Percentiles rank a stretch among this genome's conserved stretches.
phyloP scores from a whole-genome alignment of 2,888 invertebrate species.

The Synanthedon andrenaeformis region DNA sequence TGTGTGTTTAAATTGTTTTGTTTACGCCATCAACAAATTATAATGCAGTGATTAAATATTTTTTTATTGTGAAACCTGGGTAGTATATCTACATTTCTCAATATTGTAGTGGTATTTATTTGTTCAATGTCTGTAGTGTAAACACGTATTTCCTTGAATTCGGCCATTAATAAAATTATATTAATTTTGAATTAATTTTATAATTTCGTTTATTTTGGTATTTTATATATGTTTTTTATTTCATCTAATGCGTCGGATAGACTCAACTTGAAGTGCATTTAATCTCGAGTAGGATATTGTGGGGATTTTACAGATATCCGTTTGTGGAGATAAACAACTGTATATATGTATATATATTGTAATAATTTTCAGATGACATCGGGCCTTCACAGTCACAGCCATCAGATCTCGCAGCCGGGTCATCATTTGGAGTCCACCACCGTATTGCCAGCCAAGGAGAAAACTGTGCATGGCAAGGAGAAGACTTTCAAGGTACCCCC shows the following conservation, averaged over 20 bases:
- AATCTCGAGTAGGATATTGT: no score
- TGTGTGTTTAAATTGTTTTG: background rate
- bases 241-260: no score
- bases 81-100: background rate
- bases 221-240: no score
- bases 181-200: no score
- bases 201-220: no score
- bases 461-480: constrained; percentile 65
- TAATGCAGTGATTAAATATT: background rate
- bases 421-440: constrained; percentile 50
- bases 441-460: constrained; percentile 53
- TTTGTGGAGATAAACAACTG: background rate
- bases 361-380: constrained; percentile 52
- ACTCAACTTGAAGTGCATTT: no score
- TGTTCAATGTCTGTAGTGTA: background rate
- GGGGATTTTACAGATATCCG: background rate
- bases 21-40: background rate
- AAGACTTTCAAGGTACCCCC: constrained; percentile 59
- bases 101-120: background rate
- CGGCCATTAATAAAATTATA: no score
- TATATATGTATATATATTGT: background rate
- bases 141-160: no score
- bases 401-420: constrained; percentile 50
- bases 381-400: constrained; percentile 53
- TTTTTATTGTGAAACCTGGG: no score